phyloP scores from a whole-genome alignment of 2,797 vertebrate species.

The Melanotaenia maccullochi region DNA sequence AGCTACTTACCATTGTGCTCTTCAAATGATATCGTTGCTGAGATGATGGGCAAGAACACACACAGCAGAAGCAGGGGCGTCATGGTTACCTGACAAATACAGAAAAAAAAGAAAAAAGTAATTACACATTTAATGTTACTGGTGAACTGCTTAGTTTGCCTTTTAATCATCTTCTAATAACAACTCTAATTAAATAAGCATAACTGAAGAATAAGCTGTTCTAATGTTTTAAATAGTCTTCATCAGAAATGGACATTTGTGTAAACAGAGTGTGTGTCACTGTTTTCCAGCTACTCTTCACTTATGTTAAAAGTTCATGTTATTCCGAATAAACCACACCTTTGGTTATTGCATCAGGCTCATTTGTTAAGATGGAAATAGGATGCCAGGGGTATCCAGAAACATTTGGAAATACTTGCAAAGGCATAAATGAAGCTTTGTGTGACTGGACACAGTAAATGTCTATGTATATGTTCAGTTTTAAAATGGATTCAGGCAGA shows the following conservation, averaged over 20 bases:
- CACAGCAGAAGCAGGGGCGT: constrained; percentile 89
- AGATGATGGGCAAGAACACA: constrained; percentile 86
- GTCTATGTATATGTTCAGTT: constrained; percentile 21
- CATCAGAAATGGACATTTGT: neutral
- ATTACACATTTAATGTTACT: no score
- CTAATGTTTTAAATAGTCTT: neutral
- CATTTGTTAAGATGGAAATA: constrained; percentile 42
- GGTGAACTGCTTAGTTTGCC: no score
- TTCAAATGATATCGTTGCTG: constrained; percentile 75
- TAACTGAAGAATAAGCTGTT: neutral
- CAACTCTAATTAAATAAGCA: neutral
- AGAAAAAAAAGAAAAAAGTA: neutral
- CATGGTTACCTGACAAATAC: constrained; percentile 82
- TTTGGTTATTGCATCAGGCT: constrained; percentile 31
- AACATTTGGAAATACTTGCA: constrained; percentile 51
- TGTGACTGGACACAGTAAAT: constrained; percentile 54
- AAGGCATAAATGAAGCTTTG: constrained; percentile 59
- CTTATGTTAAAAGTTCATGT: neutral
- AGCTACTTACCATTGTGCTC: constrained; percentile 83
- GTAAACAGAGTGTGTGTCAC: constrained; percentile 27
- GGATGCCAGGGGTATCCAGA: constrained; percentile 23
- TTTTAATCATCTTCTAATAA: constrained; percentile 3
- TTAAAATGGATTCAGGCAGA: constrained; percentile 38
- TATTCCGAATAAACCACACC: constrained; percentile 14
- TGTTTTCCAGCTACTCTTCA: constrained; percentile 8